Conservation (phyloP, 2,888 invertebrate species). For the Ceriagrion tenellum region DNA sequence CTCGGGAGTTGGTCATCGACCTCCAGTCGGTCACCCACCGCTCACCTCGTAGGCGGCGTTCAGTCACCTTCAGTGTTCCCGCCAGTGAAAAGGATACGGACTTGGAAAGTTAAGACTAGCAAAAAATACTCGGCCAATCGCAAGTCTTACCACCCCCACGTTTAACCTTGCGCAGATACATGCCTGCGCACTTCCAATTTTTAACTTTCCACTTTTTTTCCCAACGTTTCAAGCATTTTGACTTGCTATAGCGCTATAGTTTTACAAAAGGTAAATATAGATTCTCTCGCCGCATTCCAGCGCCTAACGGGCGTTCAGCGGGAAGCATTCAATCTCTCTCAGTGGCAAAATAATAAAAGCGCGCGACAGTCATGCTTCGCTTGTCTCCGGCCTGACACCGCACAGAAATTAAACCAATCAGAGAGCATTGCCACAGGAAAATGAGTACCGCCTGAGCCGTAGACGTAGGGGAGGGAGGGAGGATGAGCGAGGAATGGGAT, state of each 20-base stretch:
- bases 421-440: not conserved
- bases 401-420: not conserved
- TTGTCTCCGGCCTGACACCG: not conserved
- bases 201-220: not conserved
- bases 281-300: too few species aligned
- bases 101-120: not conserved
- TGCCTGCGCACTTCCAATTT: not conserved
- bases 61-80: not conserved
- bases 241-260: too few species aligned
- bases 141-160: not conserved
- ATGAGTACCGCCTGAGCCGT: not conserved
- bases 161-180: not conserved
- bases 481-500: not conserved
- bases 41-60: not conserved
- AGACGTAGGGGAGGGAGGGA: not conserved
- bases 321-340: not conserved
- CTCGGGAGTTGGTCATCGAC: not conserved
- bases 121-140: not conserved
- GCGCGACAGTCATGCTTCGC: not conserved
- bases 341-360: not conserved
- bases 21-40: not conserved
- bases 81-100: constrained; percentile 1
- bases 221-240: not conserved
- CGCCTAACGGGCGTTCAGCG: not conserved
- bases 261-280: too few species aligned